Evolutionary conservation across 2,888 invertebrate species (phyloP).

Genomic region (Gastracanthus pulcherrimus): DNA sequence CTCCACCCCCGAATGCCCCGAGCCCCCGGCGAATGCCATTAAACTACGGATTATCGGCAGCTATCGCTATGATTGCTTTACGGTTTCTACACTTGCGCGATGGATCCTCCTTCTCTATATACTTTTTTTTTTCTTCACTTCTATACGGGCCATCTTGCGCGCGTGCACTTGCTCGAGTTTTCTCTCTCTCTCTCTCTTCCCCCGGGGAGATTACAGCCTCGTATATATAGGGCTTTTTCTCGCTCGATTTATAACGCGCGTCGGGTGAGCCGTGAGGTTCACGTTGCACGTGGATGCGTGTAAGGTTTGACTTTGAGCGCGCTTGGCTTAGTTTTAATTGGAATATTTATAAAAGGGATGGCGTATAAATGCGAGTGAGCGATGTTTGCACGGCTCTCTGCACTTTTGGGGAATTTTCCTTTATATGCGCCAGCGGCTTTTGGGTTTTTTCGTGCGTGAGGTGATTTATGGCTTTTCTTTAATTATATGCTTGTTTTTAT

Average conservation of each 20-base stretch:
- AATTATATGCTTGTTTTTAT: too few species aligned
- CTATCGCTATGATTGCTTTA: conserved; percentile 56
- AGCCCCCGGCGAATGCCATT: conserved; percentile 44
- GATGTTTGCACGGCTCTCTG: background rate
- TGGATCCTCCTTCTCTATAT: background rate
- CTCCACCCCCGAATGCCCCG: background rate
- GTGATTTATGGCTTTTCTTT: too few species aligned
- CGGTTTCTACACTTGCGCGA: conserved; percentile 14
- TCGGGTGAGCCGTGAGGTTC: too few species aligned
- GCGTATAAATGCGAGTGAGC: background rate
- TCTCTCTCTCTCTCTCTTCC: too few species aligned
- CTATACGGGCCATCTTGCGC: conserved; percentile 4
- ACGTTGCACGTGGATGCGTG: background rate
- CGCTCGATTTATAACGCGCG: conserved; percentile 51
- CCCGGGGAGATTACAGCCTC: background rate
- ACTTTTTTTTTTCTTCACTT: background rate
- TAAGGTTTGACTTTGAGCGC: background rate
- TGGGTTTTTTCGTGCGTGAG: background rate
- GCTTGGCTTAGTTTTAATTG: conserved; percentile 49
- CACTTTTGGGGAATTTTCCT: background rate
- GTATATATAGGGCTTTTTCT: conserved; percentile 33
- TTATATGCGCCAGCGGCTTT: background rate
- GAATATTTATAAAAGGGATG: conserved; percentile 52
- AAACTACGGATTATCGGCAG: conserved; percentile 56
- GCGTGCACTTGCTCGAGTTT: background rate